Base-by-base conservation (phyloP, 1,140 invertebrate genomes). In the Heliconius congener region DNA sequence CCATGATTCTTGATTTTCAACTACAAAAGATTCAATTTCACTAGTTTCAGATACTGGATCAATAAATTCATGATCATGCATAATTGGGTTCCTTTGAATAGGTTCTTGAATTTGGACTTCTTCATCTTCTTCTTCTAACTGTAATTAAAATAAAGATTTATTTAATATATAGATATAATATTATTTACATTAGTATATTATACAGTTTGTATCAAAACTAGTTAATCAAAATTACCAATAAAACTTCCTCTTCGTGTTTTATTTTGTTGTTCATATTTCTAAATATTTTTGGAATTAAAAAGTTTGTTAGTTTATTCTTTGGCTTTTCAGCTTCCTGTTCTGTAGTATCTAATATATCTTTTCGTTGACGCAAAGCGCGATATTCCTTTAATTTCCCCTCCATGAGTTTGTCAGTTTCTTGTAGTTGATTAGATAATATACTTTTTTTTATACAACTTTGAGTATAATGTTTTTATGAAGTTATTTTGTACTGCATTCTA, bases 381-480 rank as follows among this genome's bases (percentile, higher is more conserved):
- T 94, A 95, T 80, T 94, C 92, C 79, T 84, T 90, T 70, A 95
- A 79, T 85, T 94, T 93, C 55, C 90, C 87, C 90, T 95, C 94
- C 91, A 95, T 95, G 81, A 83, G 89, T 86, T 39, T 19, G 16
- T 72, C 30, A 74, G 76, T 77, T 76, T 3, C 23, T 75, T 57
- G 73, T 42, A 19, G 11, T 66, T 9, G 60, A 66, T 66, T 27
- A 66, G 60, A 66, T 66, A 66, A 66, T 66, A n/a, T n/a, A n/a
- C n/a, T n/a, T n/a, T n/a, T n/a, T 2, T 60, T 23, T 11, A 23
- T 8, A 30, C 60, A 66, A 66, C 11, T 66, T 27, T n/a, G n/a
- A 60, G 57, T 23, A 27, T n/a, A 60, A 66, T 23, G 9, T n/a
- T 60, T 23, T 60, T 11, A 6, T 46, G 42, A 16, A 60, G 19